Conservation (phyloP, 2,888 invertebrate species). For the Brachypalpus laphriformis region DNA sequence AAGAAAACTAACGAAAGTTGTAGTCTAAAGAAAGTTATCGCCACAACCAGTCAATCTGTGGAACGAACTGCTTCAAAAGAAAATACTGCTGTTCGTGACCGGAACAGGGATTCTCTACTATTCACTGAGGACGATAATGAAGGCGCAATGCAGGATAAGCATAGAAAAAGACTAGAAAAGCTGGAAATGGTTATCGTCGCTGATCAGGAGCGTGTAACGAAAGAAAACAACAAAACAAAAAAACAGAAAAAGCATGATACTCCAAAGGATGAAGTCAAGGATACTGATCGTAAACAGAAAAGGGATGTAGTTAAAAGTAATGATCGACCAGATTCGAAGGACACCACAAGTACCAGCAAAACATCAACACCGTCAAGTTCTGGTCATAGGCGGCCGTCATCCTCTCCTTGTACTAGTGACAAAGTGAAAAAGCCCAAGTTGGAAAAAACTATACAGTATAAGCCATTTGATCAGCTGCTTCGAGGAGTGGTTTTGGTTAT, state of each 20-base stretch:
- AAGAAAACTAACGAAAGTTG: constrained; percentile 38
- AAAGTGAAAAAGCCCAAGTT: constrained; percentile 78
- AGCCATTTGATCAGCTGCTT: constrained; percentile 86
- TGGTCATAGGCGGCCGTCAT: constrained; percentile 48
- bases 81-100: constrained; percentile 73
- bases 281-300: background rate
- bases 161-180: constrained; percentile 81
- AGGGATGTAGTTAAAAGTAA: background rate
- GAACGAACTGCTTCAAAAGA: constrained; percentile 15
- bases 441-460: constrained; percentile 77
- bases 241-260: constrained; percentile 31
- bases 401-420: constrained; percentile 73
- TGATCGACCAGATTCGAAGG: background rate
- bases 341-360: background rate
- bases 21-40: background rate
- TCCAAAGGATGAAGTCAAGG: background rate
- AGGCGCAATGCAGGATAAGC: constrained; percentile 80
- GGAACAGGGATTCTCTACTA: constrained; percentile 83
- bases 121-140: constrained; percentile 84
- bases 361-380: constrained; percentile 15
- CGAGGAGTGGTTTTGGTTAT: constrained; percentile 89
- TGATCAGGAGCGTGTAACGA: constrained; percentile 77
- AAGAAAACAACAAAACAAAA: constrained; percentile 75
- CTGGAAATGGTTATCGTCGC: constrained; percentile 81
- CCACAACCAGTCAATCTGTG: background rate